A percentile compares a stretch with the other conserved stretches of the same genome.
phyloP scores from a whole-genome alignment of 1,140 invertebrate genomes.

The Trichonephila clavata region DNA sequence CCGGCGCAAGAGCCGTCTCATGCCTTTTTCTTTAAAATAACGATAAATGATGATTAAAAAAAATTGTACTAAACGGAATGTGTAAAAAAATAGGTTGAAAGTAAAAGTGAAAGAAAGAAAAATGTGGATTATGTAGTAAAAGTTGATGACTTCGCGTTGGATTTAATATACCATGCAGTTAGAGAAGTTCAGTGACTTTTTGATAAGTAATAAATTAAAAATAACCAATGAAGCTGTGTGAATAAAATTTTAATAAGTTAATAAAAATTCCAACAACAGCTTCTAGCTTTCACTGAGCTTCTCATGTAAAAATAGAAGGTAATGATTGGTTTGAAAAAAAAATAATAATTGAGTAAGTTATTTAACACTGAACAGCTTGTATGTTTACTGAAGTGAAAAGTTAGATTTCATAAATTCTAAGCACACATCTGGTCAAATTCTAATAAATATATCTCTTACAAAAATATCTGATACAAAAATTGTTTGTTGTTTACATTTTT shows the following conservation, averaged over 20 bases:
- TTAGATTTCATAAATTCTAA: no score
- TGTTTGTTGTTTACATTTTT: no score
- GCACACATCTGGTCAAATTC: no score
- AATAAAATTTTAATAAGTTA: neutral
- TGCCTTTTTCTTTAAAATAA: neutral
- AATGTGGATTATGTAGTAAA: conserved; percentile 15
- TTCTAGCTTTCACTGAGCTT: neutral
- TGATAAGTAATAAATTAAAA: conserved; percentile 22
- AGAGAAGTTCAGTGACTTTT: conserved; percentile 10
- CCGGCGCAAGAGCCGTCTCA: neutral
- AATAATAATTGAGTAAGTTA: no score
- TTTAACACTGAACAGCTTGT: no score
- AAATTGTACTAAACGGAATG: neutral
- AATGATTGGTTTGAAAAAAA: no score
- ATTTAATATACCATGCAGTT: conserved; percentile 9
- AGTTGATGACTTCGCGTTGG: neutral
- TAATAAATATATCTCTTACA: no score
- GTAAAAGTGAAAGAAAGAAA: neutral
- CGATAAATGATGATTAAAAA: neutral
- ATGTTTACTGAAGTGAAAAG: no score
- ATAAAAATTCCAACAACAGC: neutral
- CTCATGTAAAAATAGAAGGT: no score
- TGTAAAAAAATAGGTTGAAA: neutral
- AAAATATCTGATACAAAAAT: no score
- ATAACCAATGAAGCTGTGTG: neutral